A percentile compares a stretch with the other conserved stretches of the same genome.
Conservation (phyloP, 2,797 vertebrate species). For the Gastrophryne carolinensis region DNA sequence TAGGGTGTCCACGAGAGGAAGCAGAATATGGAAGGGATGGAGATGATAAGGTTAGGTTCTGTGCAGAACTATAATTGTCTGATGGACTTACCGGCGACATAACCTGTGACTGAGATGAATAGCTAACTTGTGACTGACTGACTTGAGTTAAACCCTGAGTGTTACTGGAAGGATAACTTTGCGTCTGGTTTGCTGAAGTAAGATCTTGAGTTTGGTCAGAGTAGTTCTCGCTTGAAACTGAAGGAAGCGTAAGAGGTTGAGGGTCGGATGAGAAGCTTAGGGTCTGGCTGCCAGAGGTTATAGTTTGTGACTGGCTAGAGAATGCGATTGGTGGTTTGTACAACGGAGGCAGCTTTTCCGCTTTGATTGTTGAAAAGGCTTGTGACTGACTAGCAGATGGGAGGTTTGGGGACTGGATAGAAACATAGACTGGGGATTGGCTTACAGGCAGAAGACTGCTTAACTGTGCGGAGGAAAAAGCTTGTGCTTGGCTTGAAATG, state of each 20-base stretch:
- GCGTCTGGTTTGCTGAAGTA: constrained; percentile 83
- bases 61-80: constrained; percentile 84
- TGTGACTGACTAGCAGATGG: constrained; percentile 83
- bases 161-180: constrained; percentile 85
- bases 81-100: constrained; percentile 81
- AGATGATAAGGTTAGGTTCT: constrained; percentile 77
- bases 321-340: constrained; percentile 87
- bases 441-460: constrained; percentile 85
- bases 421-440: constrained; percentile 85
- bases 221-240: constrained; percentile 79
- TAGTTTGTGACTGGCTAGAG: constrained; percentile 80
- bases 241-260: constrained; percentile 78
- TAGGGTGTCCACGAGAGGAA: constrained; percentile 75
- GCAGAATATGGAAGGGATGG: constrained; percentile 81
- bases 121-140: constrained; percentile 78
- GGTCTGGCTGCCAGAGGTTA: constrained; percentile 81
- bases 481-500: constrained; percentile 87
- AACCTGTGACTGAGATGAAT: constrained; percentile 88
- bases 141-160: constrained; percentile 88
- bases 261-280: constrained; percentile 80
- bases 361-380: constrained; percentile 79
- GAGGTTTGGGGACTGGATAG: constrained; percentile 74
- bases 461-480: constrained; percentile 84
- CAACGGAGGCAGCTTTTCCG: constrained; percentile 84
- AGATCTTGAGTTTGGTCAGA: constrained; percentile 82